phyloP scores from a whole-genome alignment of 2,113 vertebrate species.

The Abramis brama region DNA sequence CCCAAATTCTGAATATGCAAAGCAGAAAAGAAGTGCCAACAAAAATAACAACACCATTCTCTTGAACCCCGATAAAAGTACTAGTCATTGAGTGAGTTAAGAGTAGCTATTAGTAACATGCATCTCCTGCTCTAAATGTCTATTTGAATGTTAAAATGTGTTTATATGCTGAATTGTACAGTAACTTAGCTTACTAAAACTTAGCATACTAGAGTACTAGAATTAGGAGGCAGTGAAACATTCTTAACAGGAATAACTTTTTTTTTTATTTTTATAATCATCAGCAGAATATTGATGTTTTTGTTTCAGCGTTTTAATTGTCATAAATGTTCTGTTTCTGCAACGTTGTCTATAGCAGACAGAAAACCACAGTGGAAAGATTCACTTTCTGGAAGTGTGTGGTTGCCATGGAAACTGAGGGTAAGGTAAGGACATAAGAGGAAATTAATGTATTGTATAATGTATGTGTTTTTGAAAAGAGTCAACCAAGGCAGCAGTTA shows the following conservation, averaged over 20 bases:
- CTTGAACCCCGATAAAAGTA: background rate
- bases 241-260: background rate
- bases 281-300: background rate
- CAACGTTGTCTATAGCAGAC: background rate
- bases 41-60: background rate
- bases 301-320: background rate
- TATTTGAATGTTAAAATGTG: background rate
- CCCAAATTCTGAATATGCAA: background rate
- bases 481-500: background rate
- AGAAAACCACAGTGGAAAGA: background rate
- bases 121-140: background rate
- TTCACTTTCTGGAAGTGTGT: background rate
- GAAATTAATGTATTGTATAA: background rate
- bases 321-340: background rate
- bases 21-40: background rate
- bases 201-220: background rate
- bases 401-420: slow-evolving; percentile 40
- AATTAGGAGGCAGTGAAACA: background rate
- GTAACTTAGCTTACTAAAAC: no score
- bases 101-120: background rate
- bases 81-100: background rate
- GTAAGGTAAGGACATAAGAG: slow-evolving; percentile 22
- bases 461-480: background rate
- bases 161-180: background rate
- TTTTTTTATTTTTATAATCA: background rate